Percentiles rank a stretch among this genome's conserved stretches.
Conservation (phyloP, 1,140 invertebrate genomes). For the Pissodes strobi region DNA sequence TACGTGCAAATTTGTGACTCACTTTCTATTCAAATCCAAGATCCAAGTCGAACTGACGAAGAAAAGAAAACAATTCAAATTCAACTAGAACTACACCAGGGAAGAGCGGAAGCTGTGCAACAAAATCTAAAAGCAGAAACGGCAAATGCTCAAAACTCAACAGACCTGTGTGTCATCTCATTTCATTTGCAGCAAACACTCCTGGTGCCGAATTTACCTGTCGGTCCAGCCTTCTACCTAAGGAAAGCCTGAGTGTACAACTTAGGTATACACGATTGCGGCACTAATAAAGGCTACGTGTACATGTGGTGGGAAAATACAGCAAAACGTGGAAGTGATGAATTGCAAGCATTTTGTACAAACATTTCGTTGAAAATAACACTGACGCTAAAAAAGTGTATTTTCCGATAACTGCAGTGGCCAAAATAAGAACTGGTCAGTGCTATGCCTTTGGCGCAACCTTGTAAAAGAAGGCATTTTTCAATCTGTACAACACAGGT, state of each 20-base stretch:
- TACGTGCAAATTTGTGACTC: not conserved
- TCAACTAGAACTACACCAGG: too few species aligned
- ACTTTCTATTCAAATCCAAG: not conserved
- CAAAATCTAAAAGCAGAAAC: too few species aligned
- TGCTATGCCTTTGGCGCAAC: too few species aligned
- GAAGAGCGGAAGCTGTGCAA: too few species aligned
- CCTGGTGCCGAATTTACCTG: not conserved
- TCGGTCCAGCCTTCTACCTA: slow-evolving; percentile 1
- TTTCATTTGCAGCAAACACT: slow-evolving; percentile 1
- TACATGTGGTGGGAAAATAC: slow-evolving; percentile 7
- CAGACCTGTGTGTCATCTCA: too few species aligned
- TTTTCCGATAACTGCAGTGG: too few species aligned
- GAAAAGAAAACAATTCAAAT: not conserved
- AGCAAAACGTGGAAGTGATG: slow-evolving; percentile 1
- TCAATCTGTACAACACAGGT: not conserved
- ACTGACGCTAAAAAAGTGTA: not conserved
- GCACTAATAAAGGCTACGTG: not conserved
- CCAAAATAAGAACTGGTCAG: not conserved
- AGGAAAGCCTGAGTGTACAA: slow-evolving; percentile 1
- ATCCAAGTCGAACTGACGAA: not conserved
- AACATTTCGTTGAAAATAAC: not conserved
- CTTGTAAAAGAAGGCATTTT: too few species aligned
- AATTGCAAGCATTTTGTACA: not conserved
- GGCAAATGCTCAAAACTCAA: too few species aligned
- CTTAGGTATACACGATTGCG: not conserved